These are phyloP conservation scores for Cantharis nigra DNA, from an alignment of 2,888 invertebrate species.

Conservation along the genomic window DNA sequence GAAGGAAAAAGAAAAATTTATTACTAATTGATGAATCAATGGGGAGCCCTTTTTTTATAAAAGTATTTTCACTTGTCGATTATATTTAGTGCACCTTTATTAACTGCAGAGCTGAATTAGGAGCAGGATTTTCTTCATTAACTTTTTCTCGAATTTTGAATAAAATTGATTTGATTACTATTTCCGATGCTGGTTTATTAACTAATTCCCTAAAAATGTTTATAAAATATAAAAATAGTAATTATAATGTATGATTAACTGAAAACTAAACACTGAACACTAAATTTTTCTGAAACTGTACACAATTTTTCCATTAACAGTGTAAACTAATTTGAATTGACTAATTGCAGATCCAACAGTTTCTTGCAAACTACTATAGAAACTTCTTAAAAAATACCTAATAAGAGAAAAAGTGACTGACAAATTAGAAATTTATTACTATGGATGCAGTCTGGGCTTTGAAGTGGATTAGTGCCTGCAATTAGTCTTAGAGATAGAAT, in stretches of 20 bases:
- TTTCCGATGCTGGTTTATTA: neutral
- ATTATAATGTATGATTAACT: neutral
- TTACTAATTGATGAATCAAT: conserved; percentile 34
- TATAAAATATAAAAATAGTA: neutral
- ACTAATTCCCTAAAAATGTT: neutral
- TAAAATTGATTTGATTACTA: neutral
- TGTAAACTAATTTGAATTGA: too few species aligned
- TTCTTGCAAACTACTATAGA: neutral
- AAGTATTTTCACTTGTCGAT: neutral
- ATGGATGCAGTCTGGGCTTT: neutral
- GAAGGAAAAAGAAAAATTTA: conserved; percentile 29
- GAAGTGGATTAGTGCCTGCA: neutral
- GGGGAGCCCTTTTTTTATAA: conserved; percentile 25
- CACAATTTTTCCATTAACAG: neutral
- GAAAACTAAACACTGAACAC: too few species aligned
- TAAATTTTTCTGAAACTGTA: too few species aligned
- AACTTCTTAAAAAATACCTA: neutral
- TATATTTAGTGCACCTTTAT: neutral
- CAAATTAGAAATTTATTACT: neutral
- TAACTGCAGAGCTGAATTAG: neutral
- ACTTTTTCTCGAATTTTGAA: too few species aligned
- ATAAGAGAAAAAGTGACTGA: neutral
- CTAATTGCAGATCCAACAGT: neutral
- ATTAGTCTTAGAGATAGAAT: neutral
- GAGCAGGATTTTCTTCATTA: neutral